A percentile compares a stretch with the other conserved stretches of the same genome.
Evolutionary conservation across 2,113 vertebrate species (phyloP).

Genomic region (Nestor notabilis): DNA sequence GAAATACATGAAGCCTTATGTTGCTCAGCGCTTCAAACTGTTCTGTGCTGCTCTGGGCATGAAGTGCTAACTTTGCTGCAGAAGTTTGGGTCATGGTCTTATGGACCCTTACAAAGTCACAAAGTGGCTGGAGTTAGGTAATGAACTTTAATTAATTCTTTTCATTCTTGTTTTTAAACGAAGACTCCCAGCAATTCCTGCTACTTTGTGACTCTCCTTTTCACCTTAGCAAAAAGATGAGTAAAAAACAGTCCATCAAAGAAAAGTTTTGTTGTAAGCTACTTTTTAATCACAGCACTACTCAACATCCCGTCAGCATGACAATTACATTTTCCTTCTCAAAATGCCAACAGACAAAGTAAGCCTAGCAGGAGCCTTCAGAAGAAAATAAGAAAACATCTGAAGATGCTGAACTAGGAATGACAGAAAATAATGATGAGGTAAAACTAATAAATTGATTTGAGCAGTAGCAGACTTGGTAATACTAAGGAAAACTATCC

Average conservation of each 20-base stretch:
- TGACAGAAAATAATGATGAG: background rate
- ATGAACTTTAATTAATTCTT: background rate
- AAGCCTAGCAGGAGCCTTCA: conserved; percentile 7
- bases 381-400: background rate
- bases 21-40: background rate
- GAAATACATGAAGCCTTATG: background rate
- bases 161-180: background rate
- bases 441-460: background rate
- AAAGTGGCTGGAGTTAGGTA: background rate
- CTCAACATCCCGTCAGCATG: background rate
- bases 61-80: background rate
- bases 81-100: background rate
- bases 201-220: background rate
- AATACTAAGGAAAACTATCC: background rate
- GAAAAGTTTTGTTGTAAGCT: background rate
- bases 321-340: conserved; percentile 1
- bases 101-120: background rate
- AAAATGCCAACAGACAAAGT: conserved; percentile 16
- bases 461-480: background rate
- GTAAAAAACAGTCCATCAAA: background rate
- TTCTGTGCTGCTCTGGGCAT: background rate
- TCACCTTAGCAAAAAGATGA: background rate
- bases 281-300: conserved; percentile 20
- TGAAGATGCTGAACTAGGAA: background rate
- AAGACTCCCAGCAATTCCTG: background rate